phyloP scores from a whole-genome alignment of 2,797 vertebrate genomes.

The Apogon talboti region DNA sequence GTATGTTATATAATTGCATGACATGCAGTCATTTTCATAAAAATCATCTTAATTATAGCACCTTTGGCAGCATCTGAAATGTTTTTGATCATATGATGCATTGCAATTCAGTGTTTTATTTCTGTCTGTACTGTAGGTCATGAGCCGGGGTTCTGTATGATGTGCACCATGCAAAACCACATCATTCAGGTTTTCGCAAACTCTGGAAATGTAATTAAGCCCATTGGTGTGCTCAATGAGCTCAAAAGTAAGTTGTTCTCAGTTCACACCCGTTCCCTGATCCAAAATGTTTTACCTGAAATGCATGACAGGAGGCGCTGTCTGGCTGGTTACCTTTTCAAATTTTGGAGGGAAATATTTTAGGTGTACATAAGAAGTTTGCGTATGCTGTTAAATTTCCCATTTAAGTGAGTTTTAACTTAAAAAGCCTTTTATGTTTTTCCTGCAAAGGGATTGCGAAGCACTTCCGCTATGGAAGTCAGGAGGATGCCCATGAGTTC shows the following conservation, averaged over 20 bases:
- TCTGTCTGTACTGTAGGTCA: slow-evolving; percentile 82
- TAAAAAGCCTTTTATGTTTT: background rate
- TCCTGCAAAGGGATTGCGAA: slow-evolving; percentile 90
- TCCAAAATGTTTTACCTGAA: slow-evolving; percentile 15
- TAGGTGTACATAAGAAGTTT: too few relatives aligned
- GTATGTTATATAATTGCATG: slow-evolving; percentile 76
- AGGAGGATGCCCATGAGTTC: slow-evolving; percentile 98
- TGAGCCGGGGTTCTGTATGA: slow-evolving; percentile 96
- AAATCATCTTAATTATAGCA: background rate
- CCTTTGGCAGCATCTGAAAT: background rate
- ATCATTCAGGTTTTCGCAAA: slow-evolving; percentile 93
- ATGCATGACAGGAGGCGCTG: slow-evolving; percentile 43
- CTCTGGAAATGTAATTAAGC: slow-evolving; percentile 94
- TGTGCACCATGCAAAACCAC: slow-evolving; percentile 98
- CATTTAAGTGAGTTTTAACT: background rate
- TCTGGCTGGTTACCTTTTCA: slow-evolving; percentile 41
- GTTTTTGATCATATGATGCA: slow-evolving; percentile 4
- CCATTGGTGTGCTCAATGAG: slow-evolving; percentile 93
- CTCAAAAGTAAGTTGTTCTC: slow-evolving; percentile 90
- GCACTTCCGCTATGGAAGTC: slow-evolving; percentile 95
- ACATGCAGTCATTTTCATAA: background rate
- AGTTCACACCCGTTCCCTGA: background rate
- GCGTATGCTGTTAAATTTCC: too few relatives aligned
- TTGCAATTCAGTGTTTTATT: slow-evolving; percentile 8
- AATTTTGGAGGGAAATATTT: slow-evolving; percentile 61